Conservation (phyloP, 2,113 vertebrate species). For the Campylorhamphus procurvoides region DNA sequence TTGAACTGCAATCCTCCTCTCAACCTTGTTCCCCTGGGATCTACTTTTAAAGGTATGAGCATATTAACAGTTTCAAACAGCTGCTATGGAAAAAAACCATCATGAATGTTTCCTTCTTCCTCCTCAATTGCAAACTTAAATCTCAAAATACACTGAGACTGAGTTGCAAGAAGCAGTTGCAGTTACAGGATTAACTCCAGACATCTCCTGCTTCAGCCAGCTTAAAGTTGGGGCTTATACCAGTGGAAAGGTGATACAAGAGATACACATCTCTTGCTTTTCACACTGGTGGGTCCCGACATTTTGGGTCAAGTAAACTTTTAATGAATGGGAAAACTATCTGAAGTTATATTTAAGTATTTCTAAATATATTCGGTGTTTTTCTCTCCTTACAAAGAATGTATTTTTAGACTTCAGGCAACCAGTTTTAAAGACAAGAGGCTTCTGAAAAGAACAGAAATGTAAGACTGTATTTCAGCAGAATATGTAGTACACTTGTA, state of each 20-base stretch:
- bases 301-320: constrained; percentile 49
- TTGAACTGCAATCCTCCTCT: neutral
- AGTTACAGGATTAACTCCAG: constrained; percentile 58
- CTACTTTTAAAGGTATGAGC: constrained; percentile 34
- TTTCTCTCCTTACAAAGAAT: neutral
- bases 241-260: constrained; percentile 48
- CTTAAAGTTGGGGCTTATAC: neutral
- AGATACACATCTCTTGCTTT: constrained; percentile 33
- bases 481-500: neutral
- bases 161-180: constrained; percentile 36
- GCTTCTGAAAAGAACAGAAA: neutral
- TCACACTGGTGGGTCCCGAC: constrained; percentile 34
- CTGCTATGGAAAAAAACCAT: constrained; percentile 46
- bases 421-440: neutral
- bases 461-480: neutral
- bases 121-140: constrained; percentile 34
- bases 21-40: neutral
- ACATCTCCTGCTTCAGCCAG: constrained; percentile 25
- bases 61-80: constrained; percentile 46
- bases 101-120: constrained; percentile 30
- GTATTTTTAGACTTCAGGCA: neutral
- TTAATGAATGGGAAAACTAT: constrained; percentile 32
- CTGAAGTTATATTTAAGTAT: constrained; percentile 13
- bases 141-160: constrained; percentile 38
- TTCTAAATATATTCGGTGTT: neutral